Evolutionary conservation across 2,113 vertebrate genomes (phyloP).

Genomic region (Rana temporaria): DNA sequence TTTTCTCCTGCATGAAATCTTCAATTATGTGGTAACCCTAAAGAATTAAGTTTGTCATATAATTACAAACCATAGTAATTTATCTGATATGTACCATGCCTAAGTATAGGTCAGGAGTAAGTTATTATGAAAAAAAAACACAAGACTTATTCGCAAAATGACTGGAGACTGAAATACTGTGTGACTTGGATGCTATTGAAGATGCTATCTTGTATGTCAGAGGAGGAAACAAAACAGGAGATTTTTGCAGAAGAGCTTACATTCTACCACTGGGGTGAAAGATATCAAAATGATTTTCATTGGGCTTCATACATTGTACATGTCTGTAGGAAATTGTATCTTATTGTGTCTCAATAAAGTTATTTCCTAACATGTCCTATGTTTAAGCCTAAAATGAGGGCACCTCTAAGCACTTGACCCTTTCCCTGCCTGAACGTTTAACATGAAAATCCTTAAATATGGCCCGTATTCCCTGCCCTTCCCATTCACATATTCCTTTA

Average conservation of each 20-base stretch:
- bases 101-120: conserved; percentile 32
- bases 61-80: conserved; percentile 46
- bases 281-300: too few relatives aligned
- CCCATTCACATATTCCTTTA: too few relatives aligned
- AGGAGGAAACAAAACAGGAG: not conserved
- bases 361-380: too few relatives aligned
- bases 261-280: too few relatives aligned
- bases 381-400: too few relatives aligned
- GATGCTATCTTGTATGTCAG: not conserved
- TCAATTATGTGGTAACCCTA: conserved; percentile 22
- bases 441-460: too few relatives aligned
- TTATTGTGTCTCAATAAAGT: too few relatives aligned
- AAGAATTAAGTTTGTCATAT: conserved; percentile 6
- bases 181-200: not conserved
- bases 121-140: conserved; percentile 27
- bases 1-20: conserved; percentile 24
- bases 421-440: too few relatives aligned
- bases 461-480: too few relatives aligned
- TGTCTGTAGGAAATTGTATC: too few relatives aligned
- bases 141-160: conserved; percentile 4
- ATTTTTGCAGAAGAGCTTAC: not conserved
- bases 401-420: too few relatives aligned
- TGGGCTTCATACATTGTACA: too few relatives aligned
- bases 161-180: not conserved
- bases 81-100: conserved; percentile 3